Evolutionary conservation across 2,888 invertebrate species (phyloP), one percentile per base, ranked within the genome.

Genomic region (Drosophila falleni): DNA sequence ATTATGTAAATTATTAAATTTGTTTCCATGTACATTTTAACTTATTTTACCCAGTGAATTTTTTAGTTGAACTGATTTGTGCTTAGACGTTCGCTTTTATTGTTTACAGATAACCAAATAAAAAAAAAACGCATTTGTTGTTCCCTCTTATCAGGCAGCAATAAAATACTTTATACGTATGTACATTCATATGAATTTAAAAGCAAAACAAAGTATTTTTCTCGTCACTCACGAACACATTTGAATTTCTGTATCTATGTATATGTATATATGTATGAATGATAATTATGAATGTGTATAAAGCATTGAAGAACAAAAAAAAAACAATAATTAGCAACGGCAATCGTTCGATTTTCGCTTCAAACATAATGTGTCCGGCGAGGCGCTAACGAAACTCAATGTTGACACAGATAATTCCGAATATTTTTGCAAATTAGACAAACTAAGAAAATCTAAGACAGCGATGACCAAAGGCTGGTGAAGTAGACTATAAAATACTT

Each of bases 171-270:
- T 35, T 33, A 23, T 39, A 39, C 29, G 29, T 35, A 39, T 11
- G 46, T 47, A 50, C 23, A 31, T 70, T 60, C 75, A 61, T 64
- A 60, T 73, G 41, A 81, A 53, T 54, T 50, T n/a, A 64, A 62
- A 68, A 68, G 71, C 82, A 81, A 87, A 87, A 87, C 82, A 87
- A 87, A 78, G 68, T 65, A 74, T 46, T 37, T 23, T 56, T 71
- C 64, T 67, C 66, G 67, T 64, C 83, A 74, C 69, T 59, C 59
- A 29, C 16, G 16, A 55, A 50, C 9, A 50, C 54, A 35, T 23
- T 29, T 26, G 56, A 23, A 41, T 11, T 47, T 29, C 5, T 19
- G 42, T 41, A 53, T 51, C 26, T 10, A 47, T 55, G 51, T 15
- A 16, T 31, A 49, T 53, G 44, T 42, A 54, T 53, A 39, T 42